These are phyloP conservation scores for Bellardia pandia DNA, from an alignment of 2,888 invertebrate species.

Conservation along the genomic window DNA sequence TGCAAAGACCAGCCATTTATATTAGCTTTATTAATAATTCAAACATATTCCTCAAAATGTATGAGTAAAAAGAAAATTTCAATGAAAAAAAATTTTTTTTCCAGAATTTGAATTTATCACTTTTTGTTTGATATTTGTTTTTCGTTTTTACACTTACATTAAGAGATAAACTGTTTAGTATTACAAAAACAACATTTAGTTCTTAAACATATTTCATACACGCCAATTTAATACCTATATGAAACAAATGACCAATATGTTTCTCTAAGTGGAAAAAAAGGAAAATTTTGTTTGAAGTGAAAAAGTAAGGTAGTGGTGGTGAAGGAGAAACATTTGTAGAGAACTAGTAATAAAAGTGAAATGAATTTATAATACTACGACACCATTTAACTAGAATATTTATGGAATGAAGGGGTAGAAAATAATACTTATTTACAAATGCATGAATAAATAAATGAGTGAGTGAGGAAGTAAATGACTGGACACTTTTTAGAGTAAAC, in stretches of 20 bases:
- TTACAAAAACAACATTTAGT: background rate
- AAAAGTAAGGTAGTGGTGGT: background rate
- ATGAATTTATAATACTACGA: constrained; percentile 20
- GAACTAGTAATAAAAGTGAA: constrained; percentile 9
- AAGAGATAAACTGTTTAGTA: background rate
- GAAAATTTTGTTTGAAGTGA: background rate
- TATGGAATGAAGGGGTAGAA: background rate
- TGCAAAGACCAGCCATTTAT: no score
- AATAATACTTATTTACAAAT: background rate
- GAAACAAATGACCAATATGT: constrained; percentile 2
- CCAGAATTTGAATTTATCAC: background rate
- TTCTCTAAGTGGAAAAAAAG: background rate
- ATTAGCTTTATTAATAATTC: no score
- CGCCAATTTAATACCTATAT: background rate
- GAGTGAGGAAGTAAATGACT: constrained; percentile 35
- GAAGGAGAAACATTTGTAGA: background rate
- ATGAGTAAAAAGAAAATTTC: no score
- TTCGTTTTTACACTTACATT: background rate
- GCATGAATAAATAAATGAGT: constrained; percentile 1
- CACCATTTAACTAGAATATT: background rate
- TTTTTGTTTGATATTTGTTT: background rate
- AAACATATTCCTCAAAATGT: no score
- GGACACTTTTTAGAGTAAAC: constrained; percentile 11
- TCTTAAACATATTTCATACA: background rate
- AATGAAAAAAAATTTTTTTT: background rate